These are phyloP conservation scores for Myotis vivesi DNA, from an alignment of 2,797 vertebrate species.

Conservation along the genomic window DNA sequence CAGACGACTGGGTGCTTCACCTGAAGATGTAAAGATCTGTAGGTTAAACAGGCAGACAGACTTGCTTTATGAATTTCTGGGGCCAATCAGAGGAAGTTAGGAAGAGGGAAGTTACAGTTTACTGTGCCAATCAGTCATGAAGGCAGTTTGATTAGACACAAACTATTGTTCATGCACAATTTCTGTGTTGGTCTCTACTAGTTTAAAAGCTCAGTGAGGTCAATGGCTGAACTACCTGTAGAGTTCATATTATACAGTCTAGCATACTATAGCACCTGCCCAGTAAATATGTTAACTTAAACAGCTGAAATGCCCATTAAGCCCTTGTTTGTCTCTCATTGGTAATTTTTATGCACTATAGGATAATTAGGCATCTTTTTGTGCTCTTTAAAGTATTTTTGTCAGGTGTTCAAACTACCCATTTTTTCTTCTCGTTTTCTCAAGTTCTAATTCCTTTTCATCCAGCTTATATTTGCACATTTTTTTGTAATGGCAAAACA, in stretches of 20 bases:
- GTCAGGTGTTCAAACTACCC: neutral
- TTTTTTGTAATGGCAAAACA: neutral
- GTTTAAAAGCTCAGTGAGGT: neutral
- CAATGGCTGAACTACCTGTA: neutral
- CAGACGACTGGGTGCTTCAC: neutral
- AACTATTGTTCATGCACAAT: too few species aligned
- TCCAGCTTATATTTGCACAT: neutral
- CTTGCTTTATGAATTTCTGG: constrained; percentile 33
- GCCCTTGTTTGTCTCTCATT: neutral
- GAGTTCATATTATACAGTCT: neutral
- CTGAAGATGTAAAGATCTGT: neutral
- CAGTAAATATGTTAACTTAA: neutral
- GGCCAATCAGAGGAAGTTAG: neutral
- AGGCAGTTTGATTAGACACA: neutral
- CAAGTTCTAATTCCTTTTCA: constrained; percentile 4
- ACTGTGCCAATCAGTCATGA: neutral
- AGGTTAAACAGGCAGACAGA: neutral
- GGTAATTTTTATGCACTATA: neutral
- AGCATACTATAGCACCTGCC: neutral
- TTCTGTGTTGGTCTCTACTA: neutral
- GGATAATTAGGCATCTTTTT: neutral
- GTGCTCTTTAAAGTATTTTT: neutral
- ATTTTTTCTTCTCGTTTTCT: neutral
- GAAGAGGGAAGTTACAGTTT: neutral
- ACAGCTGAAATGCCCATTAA: neutral